Evolutionary conservation across 2,888 invertebrate species (phyloP).

Genomic region (Schizotus pectinicornis): DNA sequence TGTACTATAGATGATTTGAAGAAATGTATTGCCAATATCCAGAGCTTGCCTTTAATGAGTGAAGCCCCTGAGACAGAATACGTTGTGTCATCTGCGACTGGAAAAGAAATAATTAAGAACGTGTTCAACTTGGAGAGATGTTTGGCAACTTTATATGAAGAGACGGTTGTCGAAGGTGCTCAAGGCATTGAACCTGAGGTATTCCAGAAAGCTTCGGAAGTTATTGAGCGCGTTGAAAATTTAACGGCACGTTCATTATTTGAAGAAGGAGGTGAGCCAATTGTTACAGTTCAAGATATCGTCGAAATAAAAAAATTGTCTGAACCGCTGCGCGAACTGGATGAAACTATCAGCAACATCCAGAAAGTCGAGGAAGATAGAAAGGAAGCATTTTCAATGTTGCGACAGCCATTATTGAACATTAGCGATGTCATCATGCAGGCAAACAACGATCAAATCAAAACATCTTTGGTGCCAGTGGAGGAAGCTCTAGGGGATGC

Average conservation of each 20-base stretch:
- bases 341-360: slow-evolving; percentile 44
- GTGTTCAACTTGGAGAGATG: slow-evolving; percentile 48
- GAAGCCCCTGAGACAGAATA: slow-evolving; percentile 34
- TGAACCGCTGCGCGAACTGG: slow-evolving; percentile 47
- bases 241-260: slow-evolving; percentile 44
- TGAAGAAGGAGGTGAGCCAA: slow-evolving; percentile 37
- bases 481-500: slow-evolving; percentile 48
- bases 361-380: slow-evolving; percentile 43
- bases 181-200: slow-evolving; percentile 46
- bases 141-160: slow-evolving; percentile 47
- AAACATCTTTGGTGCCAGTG: slow-evolving; percentile 38
- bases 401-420: slow-evolving; percentile 46
- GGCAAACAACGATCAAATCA: slow-evolving; percentile 42
- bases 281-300: slow-evolving; percentile 45
- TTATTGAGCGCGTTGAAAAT: slow-evolving; percentile 50
- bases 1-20: slow-evolving; percentile 46
- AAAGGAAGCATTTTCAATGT: slow-evolving; percentile 38
- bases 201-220: slow-evolving; percentile 48
- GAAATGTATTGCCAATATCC: slow-evolving; percentile 48
- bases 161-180: slow-evolving; percentile 41
- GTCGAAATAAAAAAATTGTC: slow-evolving; percentile 45
- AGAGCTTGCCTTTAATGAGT: slow-evolving; percentile 47
- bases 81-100: slow-evolving; percentile 35
- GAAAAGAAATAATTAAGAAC: slow-evolving; percentile 41
- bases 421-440: slow-evolving; percentile 46